Evolutionary conservation across 2,113 vertebrate species (phyloP), one percentile per base, ranked within the genome.

Genomic region (Chlamydotis undulata): DNA sequence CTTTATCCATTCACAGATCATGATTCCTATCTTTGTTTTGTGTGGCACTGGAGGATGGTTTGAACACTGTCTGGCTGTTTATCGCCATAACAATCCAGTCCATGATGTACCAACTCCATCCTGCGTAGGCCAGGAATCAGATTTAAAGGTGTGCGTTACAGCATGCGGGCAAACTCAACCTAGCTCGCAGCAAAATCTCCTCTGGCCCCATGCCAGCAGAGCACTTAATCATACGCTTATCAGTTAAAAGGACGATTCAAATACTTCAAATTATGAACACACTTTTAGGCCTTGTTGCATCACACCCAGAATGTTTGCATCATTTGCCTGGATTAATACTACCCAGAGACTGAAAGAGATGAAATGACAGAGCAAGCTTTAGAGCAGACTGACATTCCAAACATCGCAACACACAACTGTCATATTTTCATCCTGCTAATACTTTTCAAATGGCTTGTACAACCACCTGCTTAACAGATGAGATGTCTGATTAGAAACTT

Each of bases 211-310:
- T 75, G 83, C 83, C 96, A 96, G 92, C 74, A 85, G 11, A 96
- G 47, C 78, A 93, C 63, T 96, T 90, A 82, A 97, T 96, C 95
- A 95, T 71, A 53, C 26, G 35, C 65, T 93, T 95, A 91, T 93
- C 89, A 82, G 73, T n/a, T 89, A 75, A 94, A 92, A 89, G 69
- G 73, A 82, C 43, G 81, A 85, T 37, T 76, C 53, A 80, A 83
- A 90, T 79, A 95, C 35, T 93, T 87, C 89, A 95, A 87, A 88
- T 94, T 91, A 93, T 76, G 90, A 92, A 90, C 92, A 93, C 0
- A 2, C 53, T 89, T 93, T 93, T 84, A 82, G 64, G 86, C 50
- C 83, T 82, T 95, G 89, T 81, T 92, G 69, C 77, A 89, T 94
- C 86, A 91, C 64, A 92, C 56, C 57, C 80, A 84, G 89, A 93